Percentiles rank a stretch among this genome's conserved stretches.
phyloP scores from a whole-genome alignment of 2,888 invertebrate genomes.

The Camptogramma bilineatum region DNA sequence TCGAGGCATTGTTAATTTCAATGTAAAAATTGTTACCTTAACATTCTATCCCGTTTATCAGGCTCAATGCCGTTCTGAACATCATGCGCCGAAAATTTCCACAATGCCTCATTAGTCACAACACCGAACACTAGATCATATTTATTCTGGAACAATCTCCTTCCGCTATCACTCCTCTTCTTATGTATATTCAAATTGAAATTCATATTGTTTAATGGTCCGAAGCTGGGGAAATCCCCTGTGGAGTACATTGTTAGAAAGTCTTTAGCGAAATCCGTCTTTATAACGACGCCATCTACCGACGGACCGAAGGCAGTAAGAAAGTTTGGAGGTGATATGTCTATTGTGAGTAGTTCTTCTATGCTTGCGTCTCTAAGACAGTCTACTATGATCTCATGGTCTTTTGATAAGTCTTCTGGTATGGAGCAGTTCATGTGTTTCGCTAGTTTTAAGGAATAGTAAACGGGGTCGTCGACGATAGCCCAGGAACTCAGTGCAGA shows the following conservation, averaged over 20 bases:
- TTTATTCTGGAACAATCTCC: conserved; percentile 86
- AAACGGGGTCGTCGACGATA: conserved; percentile 93
- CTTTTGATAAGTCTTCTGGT: conserved; percentile 92
- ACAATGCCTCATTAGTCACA: conserved; percentile 96
- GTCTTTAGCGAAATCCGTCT: conserved; percentile 93
- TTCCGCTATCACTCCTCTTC: conserved; percentile 87
- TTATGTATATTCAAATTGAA: conserved; percentile 82
- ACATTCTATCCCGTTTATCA: conserved; percentile 93
- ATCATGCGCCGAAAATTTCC: conserved; percentile 94
- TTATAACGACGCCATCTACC: conserved; percentile 97
- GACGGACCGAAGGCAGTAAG: conserved; percentile 96
- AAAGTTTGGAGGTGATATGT: conserved; percentile 92
- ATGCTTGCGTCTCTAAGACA: conserved; percentile 91
- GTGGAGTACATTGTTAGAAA: conserved; percentile 89
- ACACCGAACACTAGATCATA: conserved; percentile 96
- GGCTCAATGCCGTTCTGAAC: conserved; percentile 94
- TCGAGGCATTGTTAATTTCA: no score
- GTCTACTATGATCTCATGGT: conserved; percentile 94
- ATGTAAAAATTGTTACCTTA: conserved; percentile 68
- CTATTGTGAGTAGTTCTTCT: conserved; percentile 90
- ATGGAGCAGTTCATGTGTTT: conserved; percentile 92
- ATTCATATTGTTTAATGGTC: conserved; percentile 85
- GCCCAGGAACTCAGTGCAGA: conserved; percentile 96
- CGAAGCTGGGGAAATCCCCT: conserved; percentile 87
- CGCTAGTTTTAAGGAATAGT: conserved; percentile 92